phyloP scores from a whole-genome alignment of 2,888 invertebrate genomes.

The Lypha dubia region DNA sequence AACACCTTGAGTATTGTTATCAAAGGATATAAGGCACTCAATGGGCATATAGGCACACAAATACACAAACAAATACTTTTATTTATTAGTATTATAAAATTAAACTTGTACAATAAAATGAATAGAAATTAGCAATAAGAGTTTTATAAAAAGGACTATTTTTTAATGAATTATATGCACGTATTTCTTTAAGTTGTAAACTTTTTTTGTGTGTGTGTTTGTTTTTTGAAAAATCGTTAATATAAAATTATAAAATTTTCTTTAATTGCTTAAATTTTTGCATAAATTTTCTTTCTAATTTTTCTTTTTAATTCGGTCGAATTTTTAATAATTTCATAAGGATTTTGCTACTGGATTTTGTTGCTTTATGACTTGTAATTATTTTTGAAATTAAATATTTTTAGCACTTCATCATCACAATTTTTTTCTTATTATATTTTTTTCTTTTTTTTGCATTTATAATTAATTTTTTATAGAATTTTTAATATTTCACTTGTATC shows the following conservation, averaged over 20 bases:
- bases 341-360: neutral
- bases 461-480: slow-evolving; percentile 45
- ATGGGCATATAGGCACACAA: slow-evolving; percentile 80
- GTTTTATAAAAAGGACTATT: slow-evolving; percentile 5
- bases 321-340: slow-evolving; percentile 2
- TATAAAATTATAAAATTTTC: neutral
- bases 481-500: slow-evolving; percentile 26
- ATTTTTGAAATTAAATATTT: slow-evolving; percentile 37
- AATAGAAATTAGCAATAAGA: slow-evolving; percentile 24
- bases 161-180: neutral
- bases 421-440: no score
- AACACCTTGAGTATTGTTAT: slow-evolving; percentile 83
- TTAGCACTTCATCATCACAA: slow-evolving; percentile 45
- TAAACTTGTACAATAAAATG: slow-evolving; percentile 24
- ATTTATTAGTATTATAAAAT: slow-evolving; percentile 57
- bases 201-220: neutral
- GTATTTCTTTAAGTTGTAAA: neutral
- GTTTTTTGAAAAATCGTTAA: slow-evolving; percentile 45
- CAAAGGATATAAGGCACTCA: slow-evolving; percentile 84
- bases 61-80: slow-evolving; percentile 63
- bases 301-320: slow-evolving; percentile 35
- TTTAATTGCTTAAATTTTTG: neutral
- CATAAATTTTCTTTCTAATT: neutral
- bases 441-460: slow-evolving; percentile 1
- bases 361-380: neutral